Evolutionary conservation across 2,888 invertebrate species (phyloP), one percentile per base, ranked within the genome.

Genomic region (Drosophila melanosoma): DNA sequence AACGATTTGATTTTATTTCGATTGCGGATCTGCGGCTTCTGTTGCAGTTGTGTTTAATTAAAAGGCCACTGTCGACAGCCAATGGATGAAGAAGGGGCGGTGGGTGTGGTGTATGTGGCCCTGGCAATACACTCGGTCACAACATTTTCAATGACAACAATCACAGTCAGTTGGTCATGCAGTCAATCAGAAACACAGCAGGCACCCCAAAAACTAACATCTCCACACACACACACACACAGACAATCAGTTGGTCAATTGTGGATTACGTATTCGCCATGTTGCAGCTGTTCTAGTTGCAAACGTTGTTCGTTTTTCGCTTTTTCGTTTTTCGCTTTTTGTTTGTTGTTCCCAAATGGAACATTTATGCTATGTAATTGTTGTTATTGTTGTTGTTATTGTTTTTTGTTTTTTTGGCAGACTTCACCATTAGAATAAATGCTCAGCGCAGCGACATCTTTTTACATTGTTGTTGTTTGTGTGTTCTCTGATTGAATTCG

Each of bases 21-120:
- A 38, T 71, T 59, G 57, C 54, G 45, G 54, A 64, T 69, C 81
- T 76, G 76, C 42, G 70, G 70, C 62, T 75, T 35, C 23, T 17
- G 52, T n/a, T 57, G 59, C 62, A 56, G 45, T 59, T 68, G 42
- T 59, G 62, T 84, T 85, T 82, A 85, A 81, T 85, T 81, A 86
- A 82, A 85, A 74, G 66, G 60, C 62, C 69, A 33, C 56, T 42
- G 69, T 54, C 53, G 69, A 56, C 76, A 58, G 36, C 40, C 33
- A 57, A 20, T 26, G 35, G 48, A 5, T 26, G 48, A 12, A 40
- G 26, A 15, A 15, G 38, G 6, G 54, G 20, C 2, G 35, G 23
- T 1, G 20, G 29, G 29, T 4, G 26, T 0, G 5, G 26, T 57
- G 26, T 1, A 23, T 29, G 26, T 72, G 66, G n/a, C 65, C 33